Base-by-base conservation (phyloP, 30 jellyfish, hydroid and myxozoan genomes). In the Cassiopea andromeda region DNA sequence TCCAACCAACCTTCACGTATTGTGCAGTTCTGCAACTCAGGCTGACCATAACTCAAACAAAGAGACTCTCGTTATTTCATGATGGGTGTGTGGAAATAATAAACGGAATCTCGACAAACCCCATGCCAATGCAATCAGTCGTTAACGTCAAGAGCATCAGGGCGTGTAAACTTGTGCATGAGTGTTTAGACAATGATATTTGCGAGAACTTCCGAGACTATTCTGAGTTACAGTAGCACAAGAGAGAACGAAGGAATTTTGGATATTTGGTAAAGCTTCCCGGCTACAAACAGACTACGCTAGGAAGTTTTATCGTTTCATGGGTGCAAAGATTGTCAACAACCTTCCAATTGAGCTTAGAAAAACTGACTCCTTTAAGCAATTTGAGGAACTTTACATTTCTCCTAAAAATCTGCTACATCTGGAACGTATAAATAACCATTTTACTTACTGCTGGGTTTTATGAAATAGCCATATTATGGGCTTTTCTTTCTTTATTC, bases 61-160 rank as follows among this genome's bases (percentile, higher is more conserved):
- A 81, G 84, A 81, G 70, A 60, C 89, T 81, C 89, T 57, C 89
- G 85, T 81, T 85, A 81, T 81, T 81, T 81, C 89, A 81, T 81
- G 81, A 58, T 14, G 16, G 84, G 47, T 81, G 89, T 12, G 48
- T 81, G 89, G 59, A 81, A 60, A 66, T 81, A 81, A 58, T 58
- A 77, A 58, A 81, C 27, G 80, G 60, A 81, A 81, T 38, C 85
- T 81, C 59, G 80, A 61, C 57, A 66, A 81, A 81, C 59, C 84
- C 89, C 80, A 61, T 48, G 7, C 19, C 85, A 81, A 81, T 81
- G 38, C 82, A 54, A 54, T 81, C 89, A 81, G 89, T 81, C 66
- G 84, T 50, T 85, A 81, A 81, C 59, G 85, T 64, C 89, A 81
- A 81, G 59, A 61, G 89, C 15, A 81, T 73, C 89, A 81, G 89